Percentiles rank a stretch among this genome's conserved stretches.
These are phyloP conservation scores for Tenthredo mesomela DNA, from an alignment of 2,888 invertebrate genomes.

Conservation along the genomic window DNA sequence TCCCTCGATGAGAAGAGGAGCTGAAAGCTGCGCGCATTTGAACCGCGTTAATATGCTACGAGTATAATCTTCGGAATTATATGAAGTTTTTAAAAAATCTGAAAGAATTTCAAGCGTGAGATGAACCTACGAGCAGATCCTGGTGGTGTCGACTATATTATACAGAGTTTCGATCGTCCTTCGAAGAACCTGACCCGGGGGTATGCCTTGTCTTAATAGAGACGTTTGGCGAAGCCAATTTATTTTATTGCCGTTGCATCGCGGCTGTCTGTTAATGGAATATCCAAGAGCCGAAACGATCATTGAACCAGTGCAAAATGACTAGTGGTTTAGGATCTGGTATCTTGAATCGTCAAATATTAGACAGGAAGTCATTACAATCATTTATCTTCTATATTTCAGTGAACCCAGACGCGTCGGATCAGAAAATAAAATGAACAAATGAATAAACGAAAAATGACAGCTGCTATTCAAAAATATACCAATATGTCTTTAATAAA, in stretches of 20 bases:
- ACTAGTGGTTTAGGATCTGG: slow-evolving; percentile 56
- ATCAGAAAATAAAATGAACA: not conserved
- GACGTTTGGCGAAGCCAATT: slow-evolving; percentile 33
- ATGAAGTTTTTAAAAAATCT: not conserved
- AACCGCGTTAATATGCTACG: not conserved
- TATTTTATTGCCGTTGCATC: slow-evolving; percentile 46
- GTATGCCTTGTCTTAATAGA: slow-evolving; percentile 1
- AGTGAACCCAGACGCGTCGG: slow-evolving; percentile 23
- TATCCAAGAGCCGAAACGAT: slow-evolving; percentile 62
- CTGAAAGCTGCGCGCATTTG: not conserved
- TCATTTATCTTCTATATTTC: slow-evolving; percentile 3
- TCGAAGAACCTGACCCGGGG: not conserved
- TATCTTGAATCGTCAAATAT: slow-evolving; percentile 9
- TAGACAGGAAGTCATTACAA: slow-evolving; percentile 47
- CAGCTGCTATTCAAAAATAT: not conserved
- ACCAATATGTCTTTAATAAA: not conserved
- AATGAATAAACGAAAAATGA: not conserved
- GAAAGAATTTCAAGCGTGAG: not conserved
- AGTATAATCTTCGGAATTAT: not conserved
- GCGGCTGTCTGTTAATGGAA: slow-evolving; percentile 60
- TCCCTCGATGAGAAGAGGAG: not conserved
- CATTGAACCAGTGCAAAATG: slow-evolving; percentile 63
- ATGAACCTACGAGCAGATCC: not conserved
- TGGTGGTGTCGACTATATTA: not conserved
- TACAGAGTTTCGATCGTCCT: slow-evolving; percentile 5